phyloP scores from a whole-genome alignment of 2,888 invertebrate species.

The Tipula confusa region DNA sequence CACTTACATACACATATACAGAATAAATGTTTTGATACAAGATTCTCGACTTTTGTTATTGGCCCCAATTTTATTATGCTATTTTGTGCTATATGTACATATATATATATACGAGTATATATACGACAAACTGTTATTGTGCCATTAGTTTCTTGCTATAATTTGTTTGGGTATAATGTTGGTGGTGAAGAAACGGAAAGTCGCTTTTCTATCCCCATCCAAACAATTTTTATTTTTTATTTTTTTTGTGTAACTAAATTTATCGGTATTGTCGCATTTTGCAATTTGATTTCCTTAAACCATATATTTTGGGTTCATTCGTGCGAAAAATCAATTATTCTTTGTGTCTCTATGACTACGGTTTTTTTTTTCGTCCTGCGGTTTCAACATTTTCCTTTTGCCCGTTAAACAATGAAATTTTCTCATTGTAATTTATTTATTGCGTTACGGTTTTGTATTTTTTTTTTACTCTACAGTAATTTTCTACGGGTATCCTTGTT shows the following conservation, averaged over 20 bases:
- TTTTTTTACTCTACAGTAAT: too few species aligned
- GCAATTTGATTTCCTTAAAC: background rate
- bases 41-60: too few species aligned
- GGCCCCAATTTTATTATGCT: background rate
- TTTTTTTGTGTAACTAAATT: background rate
- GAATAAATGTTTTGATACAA: too few species aligned
- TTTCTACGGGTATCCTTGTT: too few species aligned
- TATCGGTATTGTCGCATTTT: background rate
- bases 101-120: too few species aligned
- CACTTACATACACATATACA: too few species aligned
- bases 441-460: too few species aligned
- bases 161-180: background rate
- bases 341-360: background rate
- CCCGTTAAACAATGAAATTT: background rate
- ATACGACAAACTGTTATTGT: background rate
- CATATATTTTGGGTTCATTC: background rate
- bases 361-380: background rate
- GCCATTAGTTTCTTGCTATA: background rate
- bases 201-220: background rate
- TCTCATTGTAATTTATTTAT: background rate
- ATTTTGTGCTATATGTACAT: background rate
- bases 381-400: background rate
- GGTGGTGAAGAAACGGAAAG: background rate
- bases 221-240: background rate
- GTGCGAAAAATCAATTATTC: slow-evolving; percentile 12